phyloP scores from a whole-genome alignment of 2,888 invertebrate genomes.

The Eulithis prunata region DNA sequence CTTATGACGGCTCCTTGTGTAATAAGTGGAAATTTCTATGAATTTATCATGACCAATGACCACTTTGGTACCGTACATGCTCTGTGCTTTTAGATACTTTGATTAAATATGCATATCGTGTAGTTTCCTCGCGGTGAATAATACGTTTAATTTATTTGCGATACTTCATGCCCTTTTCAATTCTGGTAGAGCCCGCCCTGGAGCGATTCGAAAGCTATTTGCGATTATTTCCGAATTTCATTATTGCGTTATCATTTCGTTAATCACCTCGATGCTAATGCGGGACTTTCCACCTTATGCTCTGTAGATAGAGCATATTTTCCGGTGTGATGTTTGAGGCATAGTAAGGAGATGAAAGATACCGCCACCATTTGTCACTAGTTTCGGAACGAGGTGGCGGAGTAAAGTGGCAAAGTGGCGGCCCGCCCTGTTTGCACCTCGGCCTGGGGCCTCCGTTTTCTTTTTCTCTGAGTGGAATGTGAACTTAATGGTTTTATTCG shows the following conservation, averaged over 20 bases:
- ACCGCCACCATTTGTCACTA: slow-evolving; percentile 82
- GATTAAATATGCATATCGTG: slow-evolving; percentile 29
- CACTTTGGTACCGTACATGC: slow-evolving; percentile 35
- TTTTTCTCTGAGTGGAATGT: slow-evolving; percentile 66
- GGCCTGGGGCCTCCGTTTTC: slow-evolving; percentile 49
- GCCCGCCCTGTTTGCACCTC: slow-evolving; percentile 79
- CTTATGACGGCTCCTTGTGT: slow-evolving; percentile 46
- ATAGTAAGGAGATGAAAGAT: slow-evolving; percentile 75
- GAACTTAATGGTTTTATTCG: slow-evolving; percentile 74
- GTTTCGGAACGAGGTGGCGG: slow-evolving; percentile 77
- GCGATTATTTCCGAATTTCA: slow-evolving; percentile 81
- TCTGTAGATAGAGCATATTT: slow-evolving; percentile 49
- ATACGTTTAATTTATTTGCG: slow-evolving; percentile 55
- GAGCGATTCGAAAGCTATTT: slow-evolving; percentile 70
- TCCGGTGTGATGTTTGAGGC: slow-evolving; percentile 43
- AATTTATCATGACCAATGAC: slow-evolving; percentile 54
- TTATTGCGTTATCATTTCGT: slow-evolving; percentile 77
- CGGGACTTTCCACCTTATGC: slow-evolving; percentile 47
- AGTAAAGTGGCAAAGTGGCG: slow-evolving; percentile 67
- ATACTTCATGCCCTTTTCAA: slow-evolving; percentile 62
- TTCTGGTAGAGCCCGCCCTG: slow-evolving; percentile 65
- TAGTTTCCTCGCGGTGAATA: slow-evolving; percentile 40
- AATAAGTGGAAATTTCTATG: slow-evolving; percentile 52
- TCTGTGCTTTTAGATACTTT: slow-evolving; percentile 34
- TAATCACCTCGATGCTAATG: slow-evolving; percentile 50